Conservation (phyloP, 2,888 invertebrate species). For the Melipona bicolor region DNA sequence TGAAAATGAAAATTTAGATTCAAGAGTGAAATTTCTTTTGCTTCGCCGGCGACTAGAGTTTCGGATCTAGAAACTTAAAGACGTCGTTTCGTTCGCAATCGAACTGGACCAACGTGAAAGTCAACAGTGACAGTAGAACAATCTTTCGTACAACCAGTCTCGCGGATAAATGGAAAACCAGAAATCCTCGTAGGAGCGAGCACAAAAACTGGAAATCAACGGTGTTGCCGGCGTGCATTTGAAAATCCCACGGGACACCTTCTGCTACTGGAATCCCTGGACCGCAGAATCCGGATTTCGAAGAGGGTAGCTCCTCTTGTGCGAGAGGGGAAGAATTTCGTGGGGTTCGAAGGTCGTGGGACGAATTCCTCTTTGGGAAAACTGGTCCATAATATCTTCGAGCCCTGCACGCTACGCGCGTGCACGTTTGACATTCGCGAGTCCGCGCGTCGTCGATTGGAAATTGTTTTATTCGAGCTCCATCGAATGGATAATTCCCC, state of each 20-base stretch:
- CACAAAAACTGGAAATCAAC: constrained; percentile 53
- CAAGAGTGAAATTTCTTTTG: not conserved
- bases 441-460: not conserved
- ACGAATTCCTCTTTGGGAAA: constrained; percentile 54
- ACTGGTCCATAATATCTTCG: constrained; percentile 52
- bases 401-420: not conserved
- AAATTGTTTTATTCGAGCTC: not conserved
- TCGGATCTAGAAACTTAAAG: not conserved
- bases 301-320: constrained; percentile 66
- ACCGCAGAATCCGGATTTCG: constrained; percentile 72
- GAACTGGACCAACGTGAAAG: not conserved
- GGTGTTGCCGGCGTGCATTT: constrained; percentile 32
- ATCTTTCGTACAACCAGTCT: not conserved
- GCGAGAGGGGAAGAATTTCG: constrained; percentile 57
- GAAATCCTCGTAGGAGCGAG: constrained; percentile 19
- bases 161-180: constrained; percentile 22
- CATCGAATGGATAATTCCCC: constrained; percentile 10
- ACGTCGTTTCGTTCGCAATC: not conserved
- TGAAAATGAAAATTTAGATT: not conserved
- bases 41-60: not conserved
- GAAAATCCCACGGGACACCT: constrained; percentile 63
- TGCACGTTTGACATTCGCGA: not conserved
- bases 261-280: constrained; percentile 61
- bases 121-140: not conserved
- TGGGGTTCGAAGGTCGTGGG: constrained; percentile 67